Conservation (phyloP, 1,140 invertebrate species). For the Monochamus saltuarius region DNA sequence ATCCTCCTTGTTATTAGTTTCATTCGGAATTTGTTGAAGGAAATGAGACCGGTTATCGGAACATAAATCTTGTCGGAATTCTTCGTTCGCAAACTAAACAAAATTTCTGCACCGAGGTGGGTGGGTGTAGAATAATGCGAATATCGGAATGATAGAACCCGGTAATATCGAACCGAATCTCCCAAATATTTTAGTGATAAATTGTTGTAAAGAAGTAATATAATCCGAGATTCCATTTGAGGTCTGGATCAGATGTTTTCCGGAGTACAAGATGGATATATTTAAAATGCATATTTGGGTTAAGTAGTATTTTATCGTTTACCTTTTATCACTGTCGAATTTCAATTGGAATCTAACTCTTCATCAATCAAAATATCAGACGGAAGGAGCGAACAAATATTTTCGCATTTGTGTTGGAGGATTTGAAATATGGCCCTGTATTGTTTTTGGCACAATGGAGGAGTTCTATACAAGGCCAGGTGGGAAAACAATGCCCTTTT, state of each 20-base stretch:
- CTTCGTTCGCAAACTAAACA: too few relatives aligned
- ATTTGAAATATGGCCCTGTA: too few relatives aligned
- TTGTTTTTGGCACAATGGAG: too few relatives aligned
- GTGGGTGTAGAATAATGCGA: too few relatives aligned
- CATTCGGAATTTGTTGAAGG: too few relatives aligned
- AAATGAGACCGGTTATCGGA: too few relatives aligned
- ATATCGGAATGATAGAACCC: too few relatives aligned
- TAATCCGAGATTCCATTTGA: constrained; percentile 12
- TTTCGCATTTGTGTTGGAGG: not conserved
- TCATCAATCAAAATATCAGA: constrained; percentile 18
- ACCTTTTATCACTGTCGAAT: constrained; percentile 23
- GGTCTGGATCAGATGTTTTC: constrained; percentile 21
- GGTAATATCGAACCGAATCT: not conserved
- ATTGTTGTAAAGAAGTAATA: constrained; percentile 12
- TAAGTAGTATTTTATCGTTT: constrained; percentile 25
- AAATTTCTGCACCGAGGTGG: too few relatives aligned
- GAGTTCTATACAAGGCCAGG: too few relatives aligned
- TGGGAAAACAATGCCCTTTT: too few relatives aligned
- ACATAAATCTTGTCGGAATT: too few relatives aligned
- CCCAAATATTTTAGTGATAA: constrained; percentile 18
- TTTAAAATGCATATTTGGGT: constrained; percentile 20
- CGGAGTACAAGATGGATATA: constrained; percentile 18
- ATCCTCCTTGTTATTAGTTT: too few relatives aligned
- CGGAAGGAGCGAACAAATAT: constrained; percentile 11
- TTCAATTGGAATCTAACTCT: constrained; percentile 19